phyloP scores from a whole-genome alignment of 2,797 vertebrate species.

The Pseudotriccus pelzelni region DNA sequence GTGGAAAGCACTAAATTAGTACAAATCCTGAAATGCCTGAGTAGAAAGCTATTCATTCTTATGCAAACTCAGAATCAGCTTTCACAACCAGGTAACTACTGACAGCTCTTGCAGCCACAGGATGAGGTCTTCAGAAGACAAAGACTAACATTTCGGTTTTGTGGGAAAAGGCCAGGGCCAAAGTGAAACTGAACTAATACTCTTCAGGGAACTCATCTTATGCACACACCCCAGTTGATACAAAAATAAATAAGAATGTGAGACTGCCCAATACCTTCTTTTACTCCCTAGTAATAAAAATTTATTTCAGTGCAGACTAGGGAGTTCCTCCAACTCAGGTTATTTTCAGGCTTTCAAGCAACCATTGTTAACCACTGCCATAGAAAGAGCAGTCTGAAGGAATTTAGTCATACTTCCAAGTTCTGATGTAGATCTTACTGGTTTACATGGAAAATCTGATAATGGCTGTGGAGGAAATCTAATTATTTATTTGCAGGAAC shows the following conservation, averaged over 20 bases:
- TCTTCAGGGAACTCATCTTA: not conserved
- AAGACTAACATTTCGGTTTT: not conserved
- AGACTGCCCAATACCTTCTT: not conserved
- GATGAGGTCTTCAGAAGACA: not conserved
- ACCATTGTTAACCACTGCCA: not conserved
- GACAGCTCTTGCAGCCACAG: not conserved
- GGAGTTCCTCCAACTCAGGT: not conserved
- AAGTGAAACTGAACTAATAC: not conserved
- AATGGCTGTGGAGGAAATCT: not conserved
- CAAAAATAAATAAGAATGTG: not conserved
- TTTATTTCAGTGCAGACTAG: not conserved
- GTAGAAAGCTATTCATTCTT: not conserved
- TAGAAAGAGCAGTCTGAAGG: not conserved
- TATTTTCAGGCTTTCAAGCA: not conserved
- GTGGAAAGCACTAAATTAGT: not conserved
- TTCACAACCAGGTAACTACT: not conserved
- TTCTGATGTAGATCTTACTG: not conserved
- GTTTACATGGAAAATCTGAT: not conserved
- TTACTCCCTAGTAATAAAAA: not conserved
- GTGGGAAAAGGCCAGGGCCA: fast-evolving
- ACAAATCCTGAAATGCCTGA: not conserved
- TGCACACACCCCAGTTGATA: fast-evolving
- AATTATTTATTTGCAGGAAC: not conserved
- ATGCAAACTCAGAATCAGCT: not conserved
- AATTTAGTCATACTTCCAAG: not conserved